Percentiles rank a stretch among this genome's conserved stretches.
phyloP scores from a whole-genome alignment of 2,888 invertebrate genomes.

The Torymus tubicola region DNA sequence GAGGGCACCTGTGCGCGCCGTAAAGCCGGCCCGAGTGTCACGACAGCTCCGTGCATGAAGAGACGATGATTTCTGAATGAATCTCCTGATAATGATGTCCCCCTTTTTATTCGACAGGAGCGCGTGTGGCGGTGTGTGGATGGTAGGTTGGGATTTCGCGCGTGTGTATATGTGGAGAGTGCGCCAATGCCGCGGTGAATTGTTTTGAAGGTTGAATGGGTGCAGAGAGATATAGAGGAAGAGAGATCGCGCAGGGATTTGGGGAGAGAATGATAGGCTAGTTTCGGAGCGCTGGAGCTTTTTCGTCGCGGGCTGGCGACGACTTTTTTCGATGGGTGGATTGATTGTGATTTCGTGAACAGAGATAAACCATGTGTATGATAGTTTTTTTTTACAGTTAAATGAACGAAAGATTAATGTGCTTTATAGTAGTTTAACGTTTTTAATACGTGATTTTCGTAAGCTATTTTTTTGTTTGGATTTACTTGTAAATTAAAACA shows the following conservation, averaged over 20 bases:
- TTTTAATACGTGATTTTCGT: too few species aligned
- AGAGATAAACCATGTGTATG: too few species aligned
- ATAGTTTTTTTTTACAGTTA: too few species aligned
- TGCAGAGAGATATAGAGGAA: too few species aligned
- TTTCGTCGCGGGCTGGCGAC: background rate
- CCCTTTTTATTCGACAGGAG: background rate
- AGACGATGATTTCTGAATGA: conserved; percentile 46
- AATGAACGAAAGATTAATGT: too few species aligned
- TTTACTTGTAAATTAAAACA: too few species aligned
- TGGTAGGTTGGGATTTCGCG: too few species aligned
- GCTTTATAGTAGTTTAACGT: too few species aligned
- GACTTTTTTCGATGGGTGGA: background rate
- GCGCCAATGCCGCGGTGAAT: background rate
- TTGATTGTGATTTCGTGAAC: too few species aligned
- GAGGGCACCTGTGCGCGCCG: conserved; percentile 27
- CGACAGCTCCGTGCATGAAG: conserved; percentile 6
- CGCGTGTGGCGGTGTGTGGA: too few species aligned
- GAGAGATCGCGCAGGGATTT: too few species aligned
- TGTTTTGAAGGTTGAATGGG: conserved; percentile 4
- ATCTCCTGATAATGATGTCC: conserved; percentile 38
- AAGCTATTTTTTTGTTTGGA: too few species aligned
- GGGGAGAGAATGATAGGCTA: background rate
- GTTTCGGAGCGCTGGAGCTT: background rate
- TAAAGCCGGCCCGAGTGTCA: background rate
- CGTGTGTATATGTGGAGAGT: background rate